Evolutionary conservation across 2,113 vertebrate genomes (phyloP).

Genomic region (Pao palembangensis): DNA sequence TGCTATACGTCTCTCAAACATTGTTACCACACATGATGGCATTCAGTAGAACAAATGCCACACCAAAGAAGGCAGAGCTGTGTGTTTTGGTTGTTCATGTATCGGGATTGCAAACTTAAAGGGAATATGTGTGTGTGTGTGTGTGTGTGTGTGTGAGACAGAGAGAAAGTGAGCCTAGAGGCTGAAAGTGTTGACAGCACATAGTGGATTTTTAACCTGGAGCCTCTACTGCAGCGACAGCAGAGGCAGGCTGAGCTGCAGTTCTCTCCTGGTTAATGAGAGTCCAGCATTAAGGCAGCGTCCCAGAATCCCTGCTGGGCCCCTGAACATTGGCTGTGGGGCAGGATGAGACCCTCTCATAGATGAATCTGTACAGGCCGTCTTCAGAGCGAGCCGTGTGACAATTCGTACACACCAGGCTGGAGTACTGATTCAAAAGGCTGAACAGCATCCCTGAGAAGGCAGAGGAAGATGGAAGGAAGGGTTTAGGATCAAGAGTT

Average conservation of each 20-base stretch:
- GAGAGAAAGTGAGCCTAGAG: slow-evolving; percentile 36
- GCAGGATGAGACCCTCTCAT: slow-evolving; percentile 70
- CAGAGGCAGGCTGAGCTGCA: slow-evolving; percentile 5
- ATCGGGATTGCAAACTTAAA: slow-evolving; percentile 57
- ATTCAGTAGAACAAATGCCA: slow-evolving; percentile 40
- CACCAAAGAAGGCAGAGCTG: slow-evolving; percentile 58
- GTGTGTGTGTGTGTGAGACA: background rate
- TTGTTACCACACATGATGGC: slow-evolving; percentile 22
- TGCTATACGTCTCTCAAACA: slow-evolving; percentile 57
- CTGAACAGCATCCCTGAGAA: slow-evolving; percentile 81
- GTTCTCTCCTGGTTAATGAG: slow-evolving; percentile 36
- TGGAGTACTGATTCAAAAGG: slow-evolving; percentile 85
- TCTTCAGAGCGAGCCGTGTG: slow-evolving; percentile 78
- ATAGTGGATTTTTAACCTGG: slow-evolving; percentile 28
- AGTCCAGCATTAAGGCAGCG: slow-evolving; percentile 34
- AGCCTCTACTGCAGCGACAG: slow-evolving; percentile 20
- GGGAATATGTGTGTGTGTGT: slow-evolving; percentile 25
- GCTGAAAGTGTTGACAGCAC: slow-evolving; percentile 30
- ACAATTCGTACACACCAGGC: slow-evolving; percentile 83
- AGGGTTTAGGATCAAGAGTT: background rate
- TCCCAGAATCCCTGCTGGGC: slow-evolving; percentile 39
- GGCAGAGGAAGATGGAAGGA: slow-evolving; percentile 1
- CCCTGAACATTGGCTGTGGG: slow-evolving; percentile 42
- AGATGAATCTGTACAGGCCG: slow-evolving; percentile 88
- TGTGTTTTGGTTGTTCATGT: slow-evolving; percentile 61